These are phyloP conservation scores for Camptogramma bilineatum DNA, from an alignment of 2,888 invertebrate species.

Conservation along the genomic window DNA sequence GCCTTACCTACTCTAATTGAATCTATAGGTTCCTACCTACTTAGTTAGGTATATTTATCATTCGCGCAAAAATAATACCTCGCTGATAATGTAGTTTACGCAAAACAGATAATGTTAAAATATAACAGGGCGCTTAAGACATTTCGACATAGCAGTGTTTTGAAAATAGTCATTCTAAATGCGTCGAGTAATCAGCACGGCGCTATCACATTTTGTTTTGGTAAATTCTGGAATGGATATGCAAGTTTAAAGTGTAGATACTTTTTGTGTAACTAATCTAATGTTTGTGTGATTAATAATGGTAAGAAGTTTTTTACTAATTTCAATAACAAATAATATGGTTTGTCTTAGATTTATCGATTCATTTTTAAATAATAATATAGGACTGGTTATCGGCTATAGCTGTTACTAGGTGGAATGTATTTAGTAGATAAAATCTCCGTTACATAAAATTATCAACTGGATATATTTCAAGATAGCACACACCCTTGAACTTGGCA, in stretches of 20 bases:
- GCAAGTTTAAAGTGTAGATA: background rate
- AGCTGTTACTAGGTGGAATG: background rate
- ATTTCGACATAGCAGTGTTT: slow-evolving; percentile 24
- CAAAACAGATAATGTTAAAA: slow-evolving; percentile 40
- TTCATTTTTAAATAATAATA: background rate
- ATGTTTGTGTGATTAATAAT: slow-evolving; percentile 1
- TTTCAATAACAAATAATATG: background rate
- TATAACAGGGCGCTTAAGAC: slow-evolving; percentile 36
- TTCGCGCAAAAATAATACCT: slow-evolving; percentile 25
- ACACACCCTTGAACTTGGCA: slow-evolving; percentile 24
- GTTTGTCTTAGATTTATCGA: background rate
- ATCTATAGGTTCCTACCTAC: too few relatives aligned
- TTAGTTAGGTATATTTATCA: background rate
- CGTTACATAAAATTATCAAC: background rate
- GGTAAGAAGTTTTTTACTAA: slow-evolving; percentile 19
- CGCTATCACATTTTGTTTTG: slow-evolving; percentile 17
- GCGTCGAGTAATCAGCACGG: slow-evolving; percentile 31
- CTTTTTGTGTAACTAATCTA: background rate
- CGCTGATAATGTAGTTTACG: slow-evolving; percentile 21
- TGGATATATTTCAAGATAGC: background rate
- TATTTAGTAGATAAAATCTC: background rate
- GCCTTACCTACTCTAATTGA: too few relatives aligned
- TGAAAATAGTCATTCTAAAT: slow-evolving; percentile 36
- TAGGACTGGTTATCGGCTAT: background rate
- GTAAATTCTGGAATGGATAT: slow-evolving; percentile 15